phyloP scores from a whole-genome alignment of 2,797 vertebrate genomes.

The Hylomyscus alleni region DNA sequence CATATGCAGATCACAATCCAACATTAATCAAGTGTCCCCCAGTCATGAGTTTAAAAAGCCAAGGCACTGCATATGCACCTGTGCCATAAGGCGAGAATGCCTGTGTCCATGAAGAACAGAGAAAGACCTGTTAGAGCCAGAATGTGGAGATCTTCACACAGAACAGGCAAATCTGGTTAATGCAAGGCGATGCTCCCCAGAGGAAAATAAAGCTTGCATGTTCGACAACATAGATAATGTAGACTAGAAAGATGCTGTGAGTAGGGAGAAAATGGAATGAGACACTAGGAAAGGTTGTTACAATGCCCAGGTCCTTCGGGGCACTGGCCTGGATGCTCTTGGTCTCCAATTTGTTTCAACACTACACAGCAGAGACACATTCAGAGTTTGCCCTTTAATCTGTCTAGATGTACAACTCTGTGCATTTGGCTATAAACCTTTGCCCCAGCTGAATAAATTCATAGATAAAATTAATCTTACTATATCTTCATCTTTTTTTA shows the following conservation, averaged over 20 bases:
- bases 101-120: neutral
- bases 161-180: neutral
- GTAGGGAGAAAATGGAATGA: neutral
- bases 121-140: neutral
- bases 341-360: neutral
- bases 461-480: constrained; percentile 40
- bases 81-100: neutral
- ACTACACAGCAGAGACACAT: neutral
- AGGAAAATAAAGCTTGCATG: neutral
- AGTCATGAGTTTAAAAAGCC: constrained; percentile 1
- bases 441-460: constrained; percentile 33
- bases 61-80: neutral
- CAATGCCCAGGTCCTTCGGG: neutral
- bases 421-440: neutral
- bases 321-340: neutral
- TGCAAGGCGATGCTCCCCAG: neutral
- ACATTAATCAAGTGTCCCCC: neutral
- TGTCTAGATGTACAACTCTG: neutral
- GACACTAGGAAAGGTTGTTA: neutral
- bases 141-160: neutral
- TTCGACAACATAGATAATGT: neutral
- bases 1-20: neutral
- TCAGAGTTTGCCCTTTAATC: neutral
- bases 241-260: neutral
- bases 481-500: neutral